phyloP scores from a whole-genome alignment of 2,797 vertebrate genomes.

The Chromobotia macracanthus region DNA sequence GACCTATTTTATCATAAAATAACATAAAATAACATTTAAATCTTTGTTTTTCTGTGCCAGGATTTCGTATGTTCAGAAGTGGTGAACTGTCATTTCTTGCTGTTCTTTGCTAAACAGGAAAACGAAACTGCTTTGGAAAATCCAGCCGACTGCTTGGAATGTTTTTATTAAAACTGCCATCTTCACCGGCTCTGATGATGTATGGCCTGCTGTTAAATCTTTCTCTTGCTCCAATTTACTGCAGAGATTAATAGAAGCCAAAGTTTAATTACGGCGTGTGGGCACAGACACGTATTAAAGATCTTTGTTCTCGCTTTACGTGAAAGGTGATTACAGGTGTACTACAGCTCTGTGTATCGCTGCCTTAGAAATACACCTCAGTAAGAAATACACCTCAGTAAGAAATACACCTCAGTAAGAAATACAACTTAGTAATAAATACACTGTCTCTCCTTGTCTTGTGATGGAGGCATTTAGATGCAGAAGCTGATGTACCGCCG shows the following conservation, averaged over 20 bases:
- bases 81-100: too few relatives aligned
- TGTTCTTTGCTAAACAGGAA: too few relatives aligned
- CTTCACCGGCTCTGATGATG: conserved; percentile 45
- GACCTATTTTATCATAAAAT: conserved; percentile 3
- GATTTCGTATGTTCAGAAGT: conserved; percentile 14
- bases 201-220: conserved; percentile 50
- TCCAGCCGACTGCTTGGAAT: conserved; percentile 36
- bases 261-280: conserved; percentile 55
- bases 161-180: conserved; percentile 56
- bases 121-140: conserved; percentile 30
- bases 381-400: too few relatives aligned
- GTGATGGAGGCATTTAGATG: background rate
- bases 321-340: conserved; percentile 43
- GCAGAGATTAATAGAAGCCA: conserved; percentile 56
- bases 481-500: background rate
- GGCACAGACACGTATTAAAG: conserved; percentile 46
- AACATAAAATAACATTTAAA: background rate
- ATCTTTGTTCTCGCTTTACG: conserved; percentile 56
- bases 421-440: too few relatives aligned
- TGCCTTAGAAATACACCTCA: conserved; percentile 19
- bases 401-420: too few relatives aligned
- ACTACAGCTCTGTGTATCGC: conserved; percentile 29
- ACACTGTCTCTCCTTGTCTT: too few relatives aligned
- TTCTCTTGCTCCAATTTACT: conserved; percentile 53
- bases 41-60: background rate